Evolutionary conservation across 2,888 invertebrate species (phyloP).

Genomic region (Bimastos eiseni): DNA sequence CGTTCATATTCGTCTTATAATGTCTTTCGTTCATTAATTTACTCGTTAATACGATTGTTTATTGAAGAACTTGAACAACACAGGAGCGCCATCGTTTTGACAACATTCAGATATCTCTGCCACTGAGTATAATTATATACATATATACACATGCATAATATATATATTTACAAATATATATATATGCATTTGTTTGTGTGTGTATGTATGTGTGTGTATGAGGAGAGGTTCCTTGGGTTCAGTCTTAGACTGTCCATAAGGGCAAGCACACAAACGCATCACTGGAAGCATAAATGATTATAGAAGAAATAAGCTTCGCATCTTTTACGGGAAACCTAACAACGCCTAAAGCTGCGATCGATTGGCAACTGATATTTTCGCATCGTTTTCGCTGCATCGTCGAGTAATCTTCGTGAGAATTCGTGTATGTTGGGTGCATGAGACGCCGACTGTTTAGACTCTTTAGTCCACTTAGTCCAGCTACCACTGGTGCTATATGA

Average conservation of each 20-base stretch:
- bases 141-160: too few species aligned
- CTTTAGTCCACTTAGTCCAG: background rate
- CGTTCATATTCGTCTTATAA: too few species aligned
- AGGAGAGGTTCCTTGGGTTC: background rate
- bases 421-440: background rate
- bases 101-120: background rate
- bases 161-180: too few species aligned
- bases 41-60: background rate
- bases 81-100: background rate
- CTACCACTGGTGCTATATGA: background rate
- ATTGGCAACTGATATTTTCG: constrained; percentile 13
- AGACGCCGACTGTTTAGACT: background rate
- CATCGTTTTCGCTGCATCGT: background rate
- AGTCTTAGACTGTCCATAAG: background rate
- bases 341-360: background rate
- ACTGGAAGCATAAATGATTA: background rate
- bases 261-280: background rate
- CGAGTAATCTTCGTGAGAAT: background rate
- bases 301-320: too few species aligned
- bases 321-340: too few species aligned
- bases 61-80: background rate
- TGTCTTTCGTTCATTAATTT: background rate
- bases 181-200: too few species aligned
- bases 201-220: too few species aligned
- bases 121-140: background rate